These are phyloP conservation scores for Luscinia megarhynchos DNA, from an alignment of 2,797 vertebrate genomes.

Conservation along the genomic window DNA sequence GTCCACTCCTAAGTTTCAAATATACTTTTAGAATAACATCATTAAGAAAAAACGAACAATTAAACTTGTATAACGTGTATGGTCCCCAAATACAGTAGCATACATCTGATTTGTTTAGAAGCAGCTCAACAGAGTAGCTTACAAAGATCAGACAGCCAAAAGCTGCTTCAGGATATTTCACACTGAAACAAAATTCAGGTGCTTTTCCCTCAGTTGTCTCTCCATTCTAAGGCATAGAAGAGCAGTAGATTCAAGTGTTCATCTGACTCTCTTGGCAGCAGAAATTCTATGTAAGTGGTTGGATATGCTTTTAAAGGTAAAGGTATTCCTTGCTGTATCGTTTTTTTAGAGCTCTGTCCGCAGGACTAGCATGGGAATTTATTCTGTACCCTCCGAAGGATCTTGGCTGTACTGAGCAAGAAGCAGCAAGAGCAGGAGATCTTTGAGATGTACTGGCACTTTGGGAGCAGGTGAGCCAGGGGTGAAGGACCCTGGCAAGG, in stretches of 20 bases:
- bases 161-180: neutral
- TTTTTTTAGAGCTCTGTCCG: neutral
- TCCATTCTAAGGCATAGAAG: neutral
- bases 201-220: neutral
- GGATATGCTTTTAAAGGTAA: neutral
- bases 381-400: neutral
- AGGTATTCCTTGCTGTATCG: neutral
- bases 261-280: neutral
- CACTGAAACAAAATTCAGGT: neutral
- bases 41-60: neutral
- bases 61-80: neutral
- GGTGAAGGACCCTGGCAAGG: neutral
- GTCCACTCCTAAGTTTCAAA: neutral
- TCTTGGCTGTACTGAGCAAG: accelerated
- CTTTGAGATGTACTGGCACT: too few relatives aligned
- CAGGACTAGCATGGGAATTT: neutral
- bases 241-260: neutral
- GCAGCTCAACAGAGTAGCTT: neutral
- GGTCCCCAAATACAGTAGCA: neutral
- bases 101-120: neutral
- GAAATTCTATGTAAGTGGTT: neutral
- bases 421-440: neutral
- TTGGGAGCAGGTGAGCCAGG: neutral
- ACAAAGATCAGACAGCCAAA: neutral
- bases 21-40: neutral